Percentiles rank a stretch among this genome's conserved stretches.
phyloP scores from a whole-genome alignment of 2,888 invertebrate species.

The Lissocephala sabroskyi region DNA sequence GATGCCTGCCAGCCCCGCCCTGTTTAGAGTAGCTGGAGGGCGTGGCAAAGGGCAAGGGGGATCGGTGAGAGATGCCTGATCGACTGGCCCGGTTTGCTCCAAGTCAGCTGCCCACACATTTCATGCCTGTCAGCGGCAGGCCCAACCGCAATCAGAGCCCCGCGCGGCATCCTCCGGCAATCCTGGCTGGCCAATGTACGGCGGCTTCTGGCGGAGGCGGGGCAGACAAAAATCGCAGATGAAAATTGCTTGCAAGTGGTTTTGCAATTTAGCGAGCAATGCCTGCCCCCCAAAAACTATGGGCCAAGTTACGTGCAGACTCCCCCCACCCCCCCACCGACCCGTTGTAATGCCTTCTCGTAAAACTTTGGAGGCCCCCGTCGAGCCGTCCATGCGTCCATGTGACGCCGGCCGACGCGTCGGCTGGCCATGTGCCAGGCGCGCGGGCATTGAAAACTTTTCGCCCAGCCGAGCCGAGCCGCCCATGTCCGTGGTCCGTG shows the following conservation, averaged over 20 bases:
- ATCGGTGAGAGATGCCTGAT: no score
- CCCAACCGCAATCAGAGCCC: neutral
- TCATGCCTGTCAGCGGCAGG: slow-evolving; percentile 46
- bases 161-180: no score
- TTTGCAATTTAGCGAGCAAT: slow-evolving; percentile 14
- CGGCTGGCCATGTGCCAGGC: slow-evolving; percentile 47
- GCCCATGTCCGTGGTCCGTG: slow-evolving; percentile 11
- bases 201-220: neutral
- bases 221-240: slow-evolving; percentile 40
- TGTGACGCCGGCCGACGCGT: no score
- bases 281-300: neutral
- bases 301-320: neutral
- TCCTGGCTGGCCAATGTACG: no score
- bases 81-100: neutral
- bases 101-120: slow-evolving; percentile 31
- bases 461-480: slow-evolving; percentile 34
- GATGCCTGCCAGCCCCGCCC: no score
- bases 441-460: no score
- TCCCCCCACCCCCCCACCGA: slow-evolving; percentile 14
- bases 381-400: slow-evolving; percentile 1
- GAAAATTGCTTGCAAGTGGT: slow-evolving; percentile 62
- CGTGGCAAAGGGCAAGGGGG: no score
- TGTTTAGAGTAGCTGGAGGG: slow-evolving; percentile 6
- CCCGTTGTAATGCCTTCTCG: slow-evolving; percentile 56
- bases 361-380: slow-evolving; percentile 41